A percentile compares a stretch with the other conserved stretches of the same genome.
Conservation (phyloP, 2,797 vertebrate species). For the Spinus olivaceus region DNA sequence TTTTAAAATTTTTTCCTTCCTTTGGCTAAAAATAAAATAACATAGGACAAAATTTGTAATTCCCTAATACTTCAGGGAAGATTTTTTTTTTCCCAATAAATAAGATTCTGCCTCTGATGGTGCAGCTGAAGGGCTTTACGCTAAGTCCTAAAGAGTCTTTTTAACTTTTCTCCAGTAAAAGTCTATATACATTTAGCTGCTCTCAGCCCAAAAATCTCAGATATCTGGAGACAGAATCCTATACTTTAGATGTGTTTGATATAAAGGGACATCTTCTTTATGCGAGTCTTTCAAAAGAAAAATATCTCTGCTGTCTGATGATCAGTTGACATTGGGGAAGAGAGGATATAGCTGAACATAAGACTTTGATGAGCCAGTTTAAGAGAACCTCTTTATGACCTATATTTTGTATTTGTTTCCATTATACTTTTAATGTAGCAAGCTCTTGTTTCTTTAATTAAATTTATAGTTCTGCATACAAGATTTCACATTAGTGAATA, state of each 20-base stretch:
- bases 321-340: not conserved
- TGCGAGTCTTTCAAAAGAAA: not conserved
- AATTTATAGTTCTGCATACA: not conserved
- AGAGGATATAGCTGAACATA: not conserved
- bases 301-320: not conserved
- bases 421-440: not conserved
- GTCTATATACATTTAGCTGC: not conserved
- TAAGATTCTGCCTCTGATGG: not conserved
- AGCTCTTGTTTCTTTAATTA: not conserved
- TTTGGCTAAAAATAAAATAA: not conserved
- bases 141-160: not conserved
- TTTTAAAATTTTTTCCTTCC: not conserved
- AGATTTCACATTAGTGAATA: not conserved
- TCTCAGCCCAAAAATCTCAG: not conserved
- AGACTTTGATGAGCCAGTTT: not conserved
- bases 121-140: not conserved
- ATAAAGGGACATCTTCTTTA: not conserved
- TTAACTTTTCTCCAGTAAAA: not conserved
- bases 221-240: not conserved
- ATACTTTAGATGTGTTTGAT: not conserved
- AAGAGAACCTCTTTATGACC: not conserved
- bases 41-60: not conserved
- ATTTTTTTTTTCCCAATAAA: not conserved
- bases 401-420: not conserved
- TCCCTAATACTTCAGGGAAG: not conserved